phyloP scores from a whole-genome alignment of 2,888 invertebrate genomes.

The Druceiella hillmani region DNA sequence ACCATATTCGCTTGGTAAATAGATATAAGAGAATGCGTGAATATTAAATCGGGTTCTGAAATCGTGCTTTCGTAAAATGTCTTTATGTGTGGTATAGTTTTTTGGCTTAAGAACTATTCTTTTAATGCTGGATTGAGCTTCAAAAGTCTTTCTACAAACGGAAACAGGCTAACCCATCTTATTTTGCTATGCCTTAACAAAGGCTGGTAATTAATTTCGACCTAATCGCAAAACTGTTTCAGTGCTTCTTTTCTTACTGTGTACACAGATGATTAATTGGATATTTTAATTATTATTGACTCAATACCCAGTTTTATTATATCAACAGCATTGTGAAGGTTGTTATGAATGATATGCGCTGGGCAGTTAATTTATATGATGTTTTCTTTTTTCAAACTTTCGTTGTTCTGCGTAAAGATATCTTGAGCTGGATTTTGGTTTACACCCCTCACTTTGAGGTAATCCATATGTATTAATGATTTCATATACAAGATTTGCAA shows the following conservation, averaged over 20 bases:
- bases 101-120: constrained; percentile 8
- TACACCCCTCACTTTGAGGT: constrained; percentile 5
- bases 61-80: too few relatives aligned
- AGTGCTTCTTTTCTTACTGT: constrained; percentile 23
- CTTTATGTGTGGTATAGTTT: too few relatives aligned
- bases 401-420: constrained; percentile 9
- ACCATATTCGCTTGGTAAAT: constrained; percentile 5
- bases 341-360: constrained; percentile 26
- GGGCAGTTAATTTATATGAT: constrained; percentile 22
- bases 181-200: constrained; percentile 20
- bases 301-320: constrained; percentile 22
- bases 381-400: constrained; percentile 10
- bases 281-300: constrained; percentile 23
- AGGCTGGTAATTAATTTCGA: constrained; percentile 21
- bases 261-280: constrained; percentile 25
- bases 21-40: constrained; percentile 7
- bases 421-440: constrained; percentile 9
- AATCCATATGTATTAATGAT: constrained; percentile 6
- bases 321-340: constrained; percentile 21
- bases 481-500: constrained; percentile 1
- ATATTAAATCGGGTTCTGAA: constrained; percentile 6
- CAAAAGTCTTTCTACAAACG: constrained; percentile 21
- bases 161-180: constrained; percentile 21
- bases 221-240: constrained; percentile 24
- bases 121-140: constrained; percentile 11